Conservation (phyloP, 2,113 vertebrate genomes). For the Antigone vipio region DNA sequence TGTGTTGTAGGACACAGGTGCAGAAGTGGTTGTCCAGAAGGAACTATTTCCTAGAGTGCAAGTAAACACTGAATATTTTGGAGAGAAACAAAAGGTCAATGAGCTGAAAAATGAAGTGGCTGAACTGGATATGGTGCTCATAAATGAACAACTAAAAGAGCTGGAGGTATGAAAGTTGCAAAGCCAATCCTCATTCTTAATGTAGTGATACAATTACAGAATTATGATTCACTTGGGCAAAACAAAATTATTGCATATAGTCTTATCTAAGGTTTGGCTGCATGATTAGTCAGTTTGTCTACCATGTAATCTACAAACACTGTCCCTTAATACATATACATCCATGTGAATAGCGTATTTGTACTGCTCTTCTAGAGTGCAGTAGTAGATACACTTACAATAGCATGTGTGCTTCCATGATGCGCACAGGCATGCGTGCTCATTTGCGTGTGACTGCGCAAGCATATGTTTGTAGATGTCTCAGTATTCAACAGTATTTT, state of each 20-base stretch:
- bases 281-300: background rate
- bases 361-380: background rate
- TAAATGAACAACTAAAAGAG: conserved; percentile 83
- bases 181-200: conserved; percentile 5
- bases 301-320: background rate
- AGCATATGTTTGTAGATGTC: background rate
- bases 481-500: background rate
- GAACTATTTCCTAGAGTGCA: conserved; percentile 34
- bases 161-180: conserved; percentile 81
- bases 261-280: conserved; percentile 43
- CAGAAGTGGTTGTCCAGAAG: conserved; percentile 56
- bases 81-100: conserved; percentile 75
- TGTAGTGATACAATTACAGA: background rate
- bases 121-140: conserved; percentile 75
- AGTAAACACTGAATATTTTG: conserved; percentile 65
- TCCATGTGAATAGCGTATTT: background rate
- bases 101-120: conserved; percentile 78
- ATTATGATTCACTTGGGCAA: background rate
- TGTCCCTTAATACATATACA: background rate
- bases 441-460: background rate
- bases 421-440: background rate
- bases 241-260: background rate
- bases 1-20: conserved; percentile 59
- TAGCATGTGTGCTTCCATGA: rapidly evolving
- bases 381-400: background rate